Conservation (phyloP, 2,113 vertebrate species). For the Brachypteracias leptosomus region DNA sequence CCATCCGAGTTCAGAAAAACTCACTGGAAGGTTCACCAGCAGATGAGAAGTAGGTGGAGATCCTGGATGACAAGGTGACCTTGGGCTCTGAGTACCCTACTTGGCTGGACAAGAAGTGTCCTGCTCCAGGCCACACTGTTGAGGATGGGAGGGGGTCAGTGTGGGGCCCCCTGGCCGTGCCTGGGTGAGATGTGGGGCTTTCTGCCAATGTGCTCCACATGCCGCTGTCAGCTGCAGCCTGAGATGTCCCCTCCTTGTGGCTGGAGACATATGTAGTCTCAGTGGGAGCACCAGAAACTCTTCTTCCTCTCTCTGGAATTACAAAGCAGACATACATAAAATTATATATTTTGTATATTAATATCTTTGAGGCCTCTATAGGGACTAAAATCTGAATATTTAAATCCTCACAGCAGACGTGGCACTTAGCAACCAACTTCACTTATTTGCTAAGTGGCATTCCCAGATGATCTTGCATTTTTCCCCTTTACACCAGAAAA, state of each 20-base stretch:
- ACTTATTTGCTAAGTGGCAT: neutral
- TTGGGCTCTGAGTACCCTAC: neutral
- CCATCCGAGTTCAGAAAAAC: conserved; percentile 3
- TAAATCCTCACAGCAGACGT: neutral
- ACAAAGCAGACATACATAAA: neutral
- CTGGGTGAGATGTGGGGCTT: neutral
- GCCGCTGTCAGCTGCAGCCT: conserved; percentile 36
- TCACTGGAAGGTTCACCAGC: conserved; percentile 24
- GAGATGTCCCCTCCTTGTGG: conserved; percentile 73
- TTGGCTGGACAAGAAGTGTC: neutral
- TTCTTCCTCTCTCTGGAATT: neutral
- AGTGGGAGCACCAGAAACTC: conserved; percentile 9
- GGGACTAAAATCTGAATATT: neutral
- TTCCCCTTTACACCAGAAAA: neutral
- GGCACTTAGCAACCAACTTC: neutral
- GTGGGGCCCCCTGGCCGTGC: neutral
- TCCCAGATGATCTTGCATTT: neutral
- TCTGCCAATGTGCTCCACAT: neutral
- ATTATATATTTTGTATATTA: neutral
- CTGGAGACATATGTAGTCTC: conserved; percentile 62
- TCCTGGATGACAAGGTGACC: neutral
- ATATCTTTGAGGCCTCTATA: neutral
- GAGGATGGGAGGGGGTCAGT: neutral
- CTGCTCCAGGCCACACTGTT: neutral
- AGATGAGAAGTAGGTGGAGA: neutral